Conservation (phyloP, 2,113 vertebrate species). For the Calidris pugnax region DNA sequence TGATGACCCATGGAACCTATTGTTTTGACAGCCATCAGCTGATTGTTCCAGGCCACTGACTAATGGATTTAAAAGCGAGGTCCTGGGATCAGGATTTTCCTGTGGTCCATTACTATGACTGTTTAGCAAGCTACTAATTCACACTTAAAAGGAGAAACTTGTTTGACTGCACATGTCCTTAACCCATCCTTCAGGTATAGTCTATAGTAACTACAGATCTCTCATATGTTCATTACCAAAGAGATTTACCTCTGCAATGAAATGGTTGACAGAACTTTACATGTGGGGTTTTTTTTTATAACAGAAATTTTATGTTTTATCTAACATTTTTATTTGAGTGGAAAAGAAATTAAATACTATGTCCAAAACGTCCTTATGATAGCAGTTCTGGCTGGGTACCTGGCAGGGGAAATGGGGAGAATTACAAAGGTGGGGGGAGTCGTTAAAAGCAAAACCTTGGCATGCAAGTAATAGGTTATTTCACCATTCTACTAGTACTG, state of each 20-base stretch:
- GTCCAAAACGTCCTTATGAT: background rate
- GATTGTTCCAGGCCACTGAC: background rate
- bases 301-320: background rate
- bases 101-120: background rate
- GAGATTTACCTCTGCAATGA: background rate
- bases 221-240: background rate
- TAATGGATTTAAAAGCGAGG: background rate
- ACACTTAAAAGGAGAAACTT: background rate
- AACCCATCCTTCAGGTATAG: background rate
- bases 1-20: accelerated
- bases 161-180: background rate
- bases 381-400: background rate
- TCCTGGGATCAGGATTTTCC: background rate
- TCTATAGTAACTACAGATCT: background rate
- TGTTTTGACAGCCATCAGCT: background rate
- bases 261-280: background rate
- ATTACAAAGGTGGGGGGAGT: background rate
- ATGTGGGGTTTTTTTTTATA: accelerated
- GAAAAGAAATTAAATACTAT: background rate
- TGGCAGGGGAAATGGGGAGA: background rate
- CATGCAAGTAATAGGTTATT: background rate
- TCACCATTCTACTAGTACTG: background rate
- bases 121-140: background rate
- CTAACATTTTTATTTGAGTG: background rate
- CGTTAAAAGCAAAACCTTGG: background rate